Evolutionary conservation across 2,888 invertebrate genomes (phyloP), one percentile per base, ranked within the genome.

Genomic region (Nezara viridula): DNA sequence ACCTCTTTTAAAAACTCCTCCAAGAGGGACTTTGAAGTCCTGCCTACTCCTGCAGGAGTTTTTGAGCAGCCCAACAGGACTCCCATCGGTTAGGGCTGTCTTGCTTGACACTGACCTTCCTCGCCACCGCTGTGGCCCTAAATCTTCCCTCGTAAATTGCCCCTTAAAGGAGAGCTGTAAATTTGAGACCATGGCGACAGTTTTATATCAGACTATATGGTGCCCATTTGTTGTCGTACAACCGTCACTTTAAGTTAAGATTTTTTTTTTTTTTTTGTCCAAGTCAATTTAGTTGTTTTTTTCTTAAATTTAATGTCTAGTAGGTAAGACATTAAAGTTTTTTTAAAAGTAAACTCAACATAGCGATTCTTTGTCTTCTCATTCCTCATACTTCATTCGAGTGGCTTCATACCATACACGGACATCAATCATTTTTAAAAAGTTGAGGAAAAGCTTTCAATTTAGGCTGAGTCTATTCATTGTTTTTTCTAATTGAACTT

Each of bases 121-220:
- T 60, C 27, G 27, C 55, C 16, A 16, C 60, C 60, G 16, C 32
- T 24, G 77, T n/a, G 44, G 81, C 81, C 81, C 81, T 81, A 81
- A 81, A 81, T 81, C 81, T 81, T 81, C 24, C 16, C 81, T 37
- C 44, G 81, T 81, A 47, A 81, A 81, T 37, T 81, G 81, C 81
- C 44, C n/a, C 40, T 47, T 81, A 47, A 73, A 81, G n/a, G 81
- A 44, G 44, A 81, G 44, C 44, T 47, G 44, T 81, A 81, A 81
- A 81, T 81, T 81, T 10, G 19, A 4, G 21, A 47, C 81, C 81
- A 16, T 40, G 44, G n/a, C 44, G n/a, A n/a, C 44, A n/a, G 81
- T 44, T 81, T 81, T 44, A 81, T 81, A n/a, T 37, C 32, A 73
- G 27, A 37, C 66, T 32, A 27, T 27, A 60, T 27, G 12, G 27